Base-by-base conservation (phyloP, 2,113 vertebrate species). In the Pelecanoides urinatrix region DNA sequence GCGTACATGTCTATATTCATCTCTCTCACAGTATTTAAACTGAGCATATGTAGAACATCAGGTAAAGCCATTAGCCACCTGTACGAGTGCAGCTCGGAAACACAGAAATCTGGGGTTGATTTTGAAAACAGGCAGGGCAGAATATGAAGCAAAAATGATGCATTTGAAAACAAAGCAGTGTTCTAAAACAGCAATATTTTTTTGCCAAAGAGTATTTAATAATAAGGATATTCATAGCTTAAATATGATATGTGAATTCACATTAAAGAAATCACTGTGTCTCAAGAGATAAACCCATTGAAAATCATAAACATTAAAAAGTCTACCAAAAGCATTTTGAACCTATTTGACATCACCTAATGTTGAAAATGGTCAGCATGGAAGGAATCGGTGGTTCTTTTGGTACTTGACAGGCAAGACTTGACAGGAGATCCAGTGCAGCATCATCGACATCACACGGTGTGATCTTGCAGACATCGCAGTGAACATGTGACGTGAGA, bases 391-490 rank as follows among this genome's bases (percentile, higher is more conserved):
- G 22, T 61, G 19, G 22, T 25, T 66, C 17, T 36, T 59, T 42
- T 22, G n/a, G 23, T 42, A 10, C 70, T 14, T 70, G 62, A 47
- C 16, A 49, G 32, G 8, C n/a, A 42, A 74, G 29, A 25, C 22
- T n/a, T 42, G 58, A 12, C 29, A 30, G 78, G 45, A 59, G 55
- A 66, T 17, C 9, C 62, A 19, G 56, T 6, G 26, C 49, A 30
- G 74, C 26, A 12, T 7, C 49, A 10, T 16, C 0, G 3, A 2
- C 26, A 11, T 44, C 50, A 8, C 50, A 30, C 1, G 4, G 49
- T 30, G 47, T 26, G 32, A 9, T 44, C 22, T 18, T 8, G 49
- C 19, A 9, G 73, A 22, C 3, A 3, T 11, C 5, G 49, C 73
- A 21, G 67, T 19, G 70, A 8, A 63, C n/a, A 47, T 10, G 47